Evolutionary conservation across 2,888 invertebrate genomes (phyloP).

Genomic region (Caenorhabditis sulstoni): DNA sequence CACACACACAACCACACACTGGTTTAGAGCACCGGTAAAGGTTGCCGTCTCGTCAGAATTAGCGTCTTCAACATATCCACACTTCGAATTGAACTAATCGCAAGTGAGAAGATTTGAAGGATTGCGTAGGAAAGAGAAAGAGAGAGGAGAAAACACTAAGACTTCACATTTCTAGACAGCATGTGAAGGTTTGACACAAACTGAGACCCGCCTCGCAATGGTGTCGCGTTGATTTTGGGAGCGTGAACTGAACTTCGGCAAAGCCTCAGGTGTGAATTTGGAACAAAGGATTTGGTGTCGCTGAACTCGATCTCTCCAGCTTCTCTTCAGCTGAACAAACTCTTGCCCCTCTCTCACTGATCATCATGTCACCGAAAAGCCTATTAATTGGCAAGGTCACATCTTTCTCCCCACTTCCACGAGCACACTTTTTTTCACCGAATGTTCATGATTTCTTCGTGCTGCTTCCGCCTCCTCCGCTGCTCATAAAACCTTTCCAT

Average conservation of each 20-base stretch:
- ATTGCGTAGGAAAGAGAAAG: constrained; percentile 3
- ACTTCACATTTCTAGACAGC: too few species aligned
- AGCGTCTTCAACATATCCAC: neutral
- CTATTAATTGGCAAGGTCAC: constrained; percentile 40
- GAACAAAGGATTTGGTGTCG: too few species aligned
- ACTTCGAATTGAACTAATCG: constrained; percentile 12
- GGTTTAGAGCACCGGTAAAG: neutral
- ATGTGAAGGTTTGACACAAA: too few species aligned
- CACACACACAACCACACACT: constrained; percentile 9
- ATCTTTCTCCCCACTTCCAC: neutral
- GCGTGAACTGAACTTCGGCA: too few species aligned
- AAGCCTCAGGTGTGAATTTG: too few species aligned
- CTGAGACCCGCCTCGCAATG: too few species aligned
- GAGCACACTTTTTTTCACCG: constrained; percentile 9
- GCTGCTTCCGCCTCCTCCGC: constrained; percentile 22
- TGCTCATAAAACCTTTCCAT: constrained; percentile 51
- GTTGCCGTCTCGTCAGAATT: neutral
- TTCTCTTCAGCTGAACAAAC: constrained; percentile 9
- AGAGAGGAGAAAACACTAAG: too few species aligned
- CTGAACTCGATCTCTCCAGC: neutral
- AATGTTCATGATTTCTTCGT: constrained; percentile 5
- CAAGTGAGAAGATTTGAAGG: constrained; percentile 2
- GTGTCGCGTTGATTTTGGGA: too few species aligned
- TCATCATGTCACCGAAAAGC: constrained; percentile 15
- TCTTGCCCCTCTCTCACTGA: neutral